These are phyloP conservation scores for Chaetodon trifascialis DNA, from an alignment of 2,113 vertebrate species.

Conservation along the genomic window DNA sequence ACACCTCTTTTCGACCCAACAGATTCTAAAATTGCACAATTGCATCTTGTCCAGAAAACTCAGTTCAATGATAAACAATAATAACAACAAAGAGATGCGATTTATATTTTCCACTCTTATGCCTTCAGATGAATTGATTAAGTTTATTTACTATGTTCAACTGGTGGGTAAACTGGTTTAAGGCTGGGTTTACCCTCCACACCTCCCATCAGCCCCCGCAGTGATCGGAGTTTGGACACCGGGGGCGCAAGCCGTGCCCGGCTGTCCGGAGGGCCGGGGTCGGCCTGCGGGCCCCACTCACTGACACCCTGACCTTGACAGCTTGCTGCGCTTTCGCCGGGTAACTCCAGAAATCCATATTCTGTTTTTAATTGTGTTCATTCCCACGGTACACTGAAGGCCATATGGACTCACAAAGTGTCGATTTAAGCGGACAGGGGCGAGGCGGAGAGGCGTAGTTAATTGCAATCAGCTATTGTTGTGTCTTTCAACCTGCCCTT, in stretches of 20 bases:
- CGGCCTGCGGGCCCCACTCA: slow-evolving; percentile 54
- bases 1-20: neutral
- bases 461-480: slow-evolving; percentile 87
- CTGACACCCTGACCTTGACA: slow-evolving; percentile 85
- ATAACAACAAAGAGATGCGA: neutral
- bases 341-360: slow-evolving; percentile 85
- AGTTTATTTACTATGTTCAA: neutral
- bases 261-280: slow-evolving; percentile 26
- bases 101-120: no score
- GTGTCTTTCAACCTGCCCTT: slow-evolving; percentile 75
- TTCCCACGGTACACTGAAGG: slow-evolving; percentile 84
- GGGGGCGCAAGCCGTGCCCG: neutral
- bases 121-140: no score
- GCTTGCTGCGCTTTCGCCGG: slow-evolving; percentile 80
- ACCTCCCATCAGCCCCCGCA: neutral
- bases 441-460: slow-evolving; percentile 81
- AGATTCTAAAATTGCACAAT: neutral
- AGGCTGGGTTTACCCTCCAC: neutral
- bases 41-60: neutral
- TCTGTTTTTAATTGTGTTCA: slow-evolving; percentile 85
- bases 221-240: slow-evolving; percentile 2
- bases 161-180: neutral
- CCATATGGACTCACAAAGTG: slow-evolving; percentile 84
- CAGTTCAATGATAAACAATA: neutral
- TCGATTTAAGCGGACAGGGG: slow-evolving; percentile 82